These are phyloP conservation scores for Zaprionus nigranus DNA, from an alignment of 1,140 invertebrate species.

Conservation along the genomic window DNA sequence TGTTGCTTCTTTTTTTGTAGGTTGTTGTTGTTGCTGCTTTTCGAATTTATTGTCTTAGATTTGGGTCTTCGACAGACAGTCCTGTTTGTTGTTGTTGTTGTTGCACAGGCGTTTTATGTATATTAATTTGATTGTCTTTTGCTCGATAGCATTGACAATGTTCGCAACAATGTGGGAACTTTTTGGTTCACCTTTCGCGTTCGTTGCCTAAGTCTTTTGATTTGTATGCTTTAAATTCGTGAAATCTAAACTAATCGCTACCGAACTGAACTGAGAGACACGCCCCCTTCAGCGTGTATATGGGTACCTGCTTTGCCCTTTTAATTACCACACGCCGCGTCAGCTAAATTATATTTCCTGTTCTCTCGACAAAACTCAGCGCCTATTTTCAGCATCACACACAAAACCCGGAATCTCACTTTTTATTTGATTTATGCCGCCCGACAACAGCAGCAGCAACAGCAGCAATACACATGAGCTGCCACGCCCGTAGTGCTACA, in stretches of 20 bases:
- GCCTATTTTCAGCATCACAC: conserved; percentile 29
- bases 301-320: conserved; percentile 77
- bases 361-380: conserved; percentile 62
- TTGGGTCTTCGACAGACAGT: conserved; percentile 55
- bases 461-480: conserved; percentile 21
- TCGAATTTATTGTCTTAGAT: conserved; percentile 73
- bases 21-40: neutral
- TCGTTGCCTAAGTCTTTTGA: conserved; percentile 81
- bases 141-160: conserved; percentile 68
- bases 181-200: conserved; percentile 52
- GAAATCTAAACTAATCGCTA: conserved; percentile 77
- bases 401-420: conserved; percentile 46
- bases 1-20: neutral
- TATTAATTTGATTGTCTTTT: conserved; percentile 80
- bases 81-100: conserved; percentile 34
- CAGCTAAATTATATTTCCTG: conserved; percentile 82
- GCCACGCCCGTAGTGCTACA: conserved; percentile 46
- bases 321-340: conserved; percentile 82
- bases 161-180: conserved; percentile 67
- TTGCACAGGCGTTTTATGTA: conserved; percentile 55
- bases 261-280: conserved; percentile 55
- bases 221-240: conserved; percentile 49
- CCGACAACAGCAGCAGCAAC: conserved; percentile 34
- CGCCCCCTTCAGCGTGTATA: conserved; percentile 34
- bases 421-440: conserved; percentile 78